Evolutionary conservation across 2,113 vertebrate species (phyloP), one percentile per base, ranked within the genome.

Genomic region (Bombycilla garrulus): DNA sequence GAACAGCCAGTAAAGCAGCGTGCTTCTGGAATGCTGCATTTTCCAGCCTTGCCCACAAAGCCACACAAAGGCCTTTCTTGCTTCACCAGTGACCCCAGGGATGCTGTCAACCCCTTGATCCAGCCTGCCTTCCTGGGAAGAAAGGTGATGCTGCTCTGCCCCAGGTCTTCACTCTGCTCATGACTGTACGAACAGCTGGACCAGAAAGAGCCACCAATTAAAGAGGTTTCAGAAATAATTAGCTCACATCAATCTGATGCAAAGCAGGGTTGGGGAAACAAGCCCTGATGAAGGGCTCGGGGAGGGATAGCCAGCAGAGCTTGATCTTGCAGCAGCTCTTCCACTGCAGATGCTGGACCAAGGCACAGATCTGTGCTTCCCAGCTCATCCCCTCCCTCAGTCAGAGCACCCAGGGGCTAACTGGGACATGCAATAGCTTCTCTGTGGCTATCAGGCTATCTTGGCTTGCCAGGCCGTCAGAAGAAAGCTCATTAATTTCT

Each of bases 161-260:
- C 24, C 65, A 60, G 1, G 0, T 29, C 53, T 44, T 85, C 48
- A 21, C 44, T 71, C 61, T 78, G 36, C 70, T 93, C 38, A 7
- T 8, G 38, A 71, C 69, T 56, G n/a, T 35, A 76, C 73, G n/a
- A 76, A 78, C 44, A 90, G 53, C 62, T 53, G 58, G 74, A 88
- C 24, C 58, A 86, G 66, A 86, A 57, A 90, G 62, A 87, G 57
- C 36, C 35, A 74, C 31, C 65, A 94, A 28, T 56, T 81, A 85
- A 78, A 78, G 20, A 6, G 25, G 19, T 81, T 95, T 96, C 92
- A 91, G n/a, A 90, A 93, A 91, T 53, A 94, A 93, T 91, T 79
- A 93, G 53, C 92, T 74, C 3, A 0, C n/a, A 4, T 67, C 35
- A 78, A 56, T 44, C 47, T 45, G 73, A 93, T 23, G 45, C 61